Percentiles rank a stretch among this genome's conserved stretches.
Evolutionary conservation across 2,888 invertebrate species (phyloP).

Genomic region (Elysia crispata): DNA sequence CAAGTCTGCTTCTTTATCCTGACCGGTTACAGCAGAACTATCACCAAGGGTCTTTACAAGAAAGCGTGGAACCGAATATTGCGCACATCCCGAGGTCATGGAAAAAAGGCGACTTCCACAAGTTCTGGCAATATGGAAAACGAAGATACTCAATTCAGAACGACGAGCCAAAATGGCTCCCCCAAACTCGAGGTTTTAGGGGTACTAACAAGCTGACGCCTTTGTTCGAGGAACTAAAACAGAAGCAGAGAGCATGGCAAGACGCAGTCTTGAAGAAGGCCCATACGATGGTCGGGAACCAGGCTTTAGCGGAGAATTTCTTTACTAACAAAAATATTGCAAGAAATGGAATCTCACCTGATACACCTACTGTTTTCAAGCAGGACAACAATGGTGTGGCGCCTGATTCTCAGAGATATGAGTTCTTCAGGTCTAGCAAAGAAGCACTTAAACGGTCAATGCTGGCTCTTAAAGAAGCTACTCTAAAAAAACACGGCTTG

Average conservation of each 20-base stretch:
- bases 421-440: too few relatives aligned
- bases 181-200: too few relatives aligned
- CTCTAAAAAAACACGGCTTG: neutral
- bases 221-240: slow-evolving; percentile 28
- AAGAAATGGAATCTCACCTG: slow-evolving; percentile 39
- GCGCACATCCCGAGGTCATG: slow-evolving; percentile 35
- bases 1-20: slow-evolving; percentile 26
- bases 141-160: too few relatives aligned
- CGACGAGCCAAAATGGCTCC: slow-evolving; percentile 19
- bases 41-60: too few relatives aligned
- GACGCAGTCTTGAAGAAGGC: neutral
- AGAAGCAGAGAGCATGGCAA: slow-evolving; percentile 25
- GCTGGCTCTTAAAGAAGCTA: neutral
- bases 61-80: neutral
- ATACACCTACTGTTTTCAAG: slow-evolving; percentile 17
- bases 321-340: too few relatives aligned
- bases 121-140: too few relatives aligned
- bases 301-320: slow-evolving; percentile 17
- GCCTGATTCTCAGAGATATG: slow-evolving; percentile 22
- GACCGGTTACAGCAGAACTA: too few relatives aligned
- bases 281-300: neutral
- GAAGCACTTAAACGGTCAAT: neutral
- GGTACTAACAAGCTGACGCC: slow-evolving; percentile 22
- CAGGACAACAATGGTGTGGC: neutral
- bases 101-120: slow-evolving; percentile 34